These are phyloP conservation scores for Triops cancriformis DNA, from an alignment of 1,140 invertebrate genomes.

Conservation along the genomic window DNA sequence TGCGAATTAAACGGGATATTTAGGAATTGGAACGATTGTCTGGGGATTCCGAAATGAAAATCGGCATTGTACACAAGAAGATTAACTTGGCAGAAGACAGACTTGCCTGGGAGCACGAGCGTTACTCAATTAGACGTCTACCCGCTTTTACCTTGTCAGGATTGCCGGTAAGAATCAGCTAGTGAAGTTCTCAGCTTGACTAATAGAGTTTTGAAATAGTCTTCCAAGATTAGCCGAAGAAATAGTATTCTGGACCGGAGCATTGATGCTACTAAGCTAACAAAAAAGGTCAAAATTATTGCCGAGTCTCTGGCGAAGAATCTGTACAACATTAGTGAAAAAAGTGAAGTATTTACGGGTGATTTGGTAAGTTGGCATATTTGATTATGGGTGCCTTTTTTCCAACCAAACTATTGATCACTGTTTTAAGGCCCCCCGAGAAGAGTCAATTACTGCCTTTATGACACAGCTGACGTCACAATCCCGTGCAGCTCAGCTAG, in stretches of 20 bases:
- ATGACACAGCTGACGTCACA: constrained; percentile 60
- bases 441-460: constrained; percentile 61
- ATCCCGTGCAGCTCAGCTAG: constrained; percentile 60
- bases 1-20: background rate
- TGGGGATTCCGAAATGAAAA: constrained; percentile 45
- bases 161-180: constrained; percentile 44
- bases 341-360: constrained; percentile 54
- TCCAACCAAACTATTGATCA: constrained; percentile 17
- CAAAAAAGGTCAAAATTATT: constrained; percentile 17
- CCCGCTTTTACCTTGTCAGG: constrained; percentile 86
- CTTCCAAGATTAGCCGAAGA: background rate
- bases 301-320: constrained; percentile 74
- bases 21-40: constrained; percentile 49
- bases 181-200: background rate
- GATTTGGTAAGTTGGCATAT: constrained; percentile 51
- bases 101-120: constrained; percentile 94
- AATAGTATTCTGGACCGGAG: constrained; percentile 18
- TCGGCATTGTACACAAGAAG: constrained; percentile 87
- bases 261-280: background rate
- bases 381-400: constrained; percentile 11
- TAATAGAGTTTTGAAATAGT: background rate
- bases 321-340: constrained; percentile 65
- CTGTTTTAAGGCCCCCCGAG: constrained; percentile 57
- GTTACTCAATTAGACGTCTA: constrained; percentile 83
- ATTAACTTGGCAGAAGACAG: constrained; percentile 92